Evolutionary conservation across 2,797 vertebrate species (phyloP), one percentile per base, ranked within the genome.

Genomic region (Gastrophryne carolinensis): DNA sequence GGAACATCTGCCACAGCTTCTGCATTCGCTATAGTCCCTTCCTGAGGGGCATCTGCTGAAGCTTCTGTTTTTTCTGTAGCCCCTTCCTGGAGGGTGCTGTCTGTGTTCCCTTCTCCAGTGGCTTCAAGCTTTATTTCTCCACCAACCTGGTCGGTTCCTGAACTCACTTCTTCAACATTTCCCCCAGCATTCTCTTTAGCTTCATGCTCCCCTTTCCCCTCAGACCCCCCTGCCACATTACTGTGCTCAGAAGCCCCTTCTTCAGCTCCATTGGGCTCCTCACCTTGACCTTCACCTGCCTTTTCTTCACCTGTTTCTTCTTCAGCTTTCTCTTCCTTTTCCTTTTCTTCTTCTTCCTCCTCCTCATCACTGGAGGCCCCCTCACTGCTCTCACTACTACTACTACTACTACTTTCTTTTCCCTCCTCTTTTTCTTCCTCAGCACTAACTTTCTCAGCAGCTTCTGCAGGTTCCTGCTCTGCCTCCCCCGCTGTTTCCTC

Each of bases 361-460:
- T 79, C 74, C 35, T 77, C 74, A 49, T 66, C 70, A n/a, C 74
- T 77, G 49, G 74, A 69, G 1, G 53, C 32, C 39, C 66, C 58
- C 57, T 70, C 66, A 69, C 63, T 69, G 37, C 26, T 53, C 54
- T 62, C 8, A 24, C 56, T 8, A 9, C 67, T 5, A 0, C 3
- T n/a, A 53, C 2, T 37, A 37, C 61, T n/a, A 44, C 35, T 29
- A 10, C 29, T 15, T 1, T 11, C 24, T 32, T 58, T 32, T 34
- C 49, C 32, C 23, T 15, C 35, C 4, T 41, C 15, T 17, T 44
- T 35, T 13, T 17, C 53, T 19, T 65, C 17, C 26, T 39, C 19
- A 13, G n/a, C 35, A 23, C 50, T 27, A 4, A 15, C 44, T 13
- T 15, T n/a, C 3, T 35, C 71, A 19, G 3, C 32, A n/a, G 19